Percentiles rank a stretch among this genome's conserved stretches.
These are phyloP conservation scores for Pelobates cultripes DNA, from an alignment of 2,797 vertebrate genomes.

Conservation along the genomic window DNA sequence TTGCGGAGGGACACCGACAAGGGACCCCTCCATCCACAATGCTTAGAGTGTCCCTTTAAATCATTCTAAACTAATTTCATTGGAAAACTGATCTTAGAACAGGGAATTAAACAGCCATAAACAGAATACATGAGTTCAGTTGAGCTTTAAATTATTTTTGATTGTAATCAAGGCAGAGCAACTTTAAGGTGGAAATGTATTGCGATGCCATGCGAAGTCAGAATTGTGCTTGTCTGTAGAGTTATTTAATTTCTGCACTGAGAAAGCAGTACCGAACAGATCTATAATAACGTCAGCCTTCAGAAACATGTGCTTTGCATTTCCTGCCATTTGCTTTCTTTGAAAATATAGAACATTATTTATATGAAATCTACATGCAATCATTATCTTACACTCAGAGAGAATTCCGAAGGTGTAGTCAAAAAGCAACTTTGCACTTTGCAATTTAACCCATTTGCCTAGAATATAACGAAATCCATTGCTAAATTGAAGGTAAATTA, in stretches of 20 bases:
- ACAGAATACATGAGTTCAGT: too few relatives aligned
- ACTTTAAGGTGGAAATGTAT: not conserved
- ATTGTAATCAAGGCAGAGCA: too few relatives aligned
- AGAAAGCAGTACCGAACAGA: not conserved
- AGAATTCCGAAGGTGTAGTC: not conserved
- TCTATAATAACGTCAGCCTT: not conserved
- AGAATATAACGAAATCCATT: not conserved
- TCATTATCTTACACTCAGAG: not conserved
- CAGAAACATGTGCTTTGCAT: slow-evolving; percentile 11
- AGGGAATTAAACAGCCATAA: too few relatives aligned
- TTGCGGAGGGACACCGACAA: too few relatives aligned
- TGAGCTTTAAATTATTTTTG: too few relatives aligned
- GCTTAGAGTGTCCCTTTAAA: too few relatives aligned
- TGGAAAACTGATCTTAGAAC: too few relatives aligned
- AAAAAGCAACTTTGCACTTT: not conserved
- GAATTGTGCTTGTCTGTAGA: not conserved
- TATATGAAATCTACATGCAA: slow-evolving; percentile 5
- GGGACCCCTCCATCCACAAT: too few relatives aligned
- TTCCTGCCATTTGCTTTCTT: slow-evolving; percentile 9
- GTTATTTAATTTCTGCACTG: not conserved
- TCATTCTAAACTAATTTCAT: too few relatives aligned
- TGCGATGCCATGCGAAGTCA: not conserved
- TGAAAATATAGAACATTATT: slow-evolving; percentile 13
- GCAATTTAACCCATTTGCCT: not conserved
- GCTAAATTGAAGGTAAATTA: too few relatives aligned